Percentiles rank a stretch among this genome's conserved stretches.
Evolutionary conservation across 2,888 invertebrate genomes (phyloP).

Genomic region (Sphaerophoria rueppellii): DNA sequence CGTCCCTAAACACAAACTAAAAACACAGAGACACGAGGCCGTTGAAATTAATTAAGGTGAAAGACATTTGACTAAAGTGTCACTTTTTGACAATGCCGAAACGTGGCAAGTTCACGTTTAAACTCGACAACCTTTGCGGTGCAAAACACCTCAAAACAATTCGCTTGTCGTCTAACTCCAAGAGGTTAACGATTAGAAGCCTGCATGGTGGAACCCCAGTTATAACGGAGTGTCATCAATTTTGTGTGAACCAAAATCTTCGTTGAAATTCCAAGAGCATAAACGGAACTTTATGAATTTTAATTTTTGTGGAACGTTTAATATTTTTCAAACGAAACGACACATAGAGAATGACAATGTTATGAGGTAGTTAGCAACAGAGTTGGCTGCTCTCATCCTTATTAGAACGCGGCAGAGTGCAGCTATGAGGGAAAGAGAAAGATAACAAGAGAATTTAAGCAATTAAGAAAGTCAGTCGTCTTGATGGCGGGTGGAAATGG

Average conservation of each 20-base stretch:
- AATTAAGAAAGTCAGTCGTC: neutral
- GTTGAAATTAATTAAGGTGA: constrained; percentile 63
- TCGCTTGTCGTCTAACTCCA: neutral
- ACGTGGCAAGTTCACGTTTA: neutral
- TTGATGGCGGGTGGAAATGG: neutral
- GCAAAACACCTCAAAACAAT: constrained; percentile 4
- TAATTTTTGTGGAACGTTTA: constrained; percentile 47
- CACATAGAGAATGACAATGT: constrained; percentile 1
- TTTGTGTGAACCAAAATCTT: constrained; percentile 44
- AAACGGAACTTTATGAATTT: constrained; percentile 64
- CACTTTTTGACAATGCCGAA: neutral
- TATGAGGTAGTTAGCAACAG: neutral
- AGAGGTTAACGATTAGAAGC: neutral
- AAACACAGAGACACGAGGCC: constrained; percentile 18
- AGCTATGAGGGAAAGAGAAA: neutral
- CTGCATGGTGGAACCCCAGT: neutral
- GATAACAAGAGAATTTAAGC: neutral
- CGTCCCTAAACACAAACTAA: neutral
- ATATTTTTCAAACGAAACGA: neutral
- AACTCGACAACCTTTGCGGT: constrained; percentile 22
- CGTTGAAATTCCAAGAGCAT: constrained; percentile 48
- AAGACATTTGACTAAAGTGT: constrained; percentile 48
- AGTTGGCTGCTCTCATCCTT: neutral
- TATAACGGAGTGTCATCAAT: constrained; percentile 35
- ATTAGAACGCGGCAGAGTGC: neutral